Evolutionary conservation across 2,888 invertebrate species (phyloP).

Genomic region (Balanococcus diminutus): DNA sequence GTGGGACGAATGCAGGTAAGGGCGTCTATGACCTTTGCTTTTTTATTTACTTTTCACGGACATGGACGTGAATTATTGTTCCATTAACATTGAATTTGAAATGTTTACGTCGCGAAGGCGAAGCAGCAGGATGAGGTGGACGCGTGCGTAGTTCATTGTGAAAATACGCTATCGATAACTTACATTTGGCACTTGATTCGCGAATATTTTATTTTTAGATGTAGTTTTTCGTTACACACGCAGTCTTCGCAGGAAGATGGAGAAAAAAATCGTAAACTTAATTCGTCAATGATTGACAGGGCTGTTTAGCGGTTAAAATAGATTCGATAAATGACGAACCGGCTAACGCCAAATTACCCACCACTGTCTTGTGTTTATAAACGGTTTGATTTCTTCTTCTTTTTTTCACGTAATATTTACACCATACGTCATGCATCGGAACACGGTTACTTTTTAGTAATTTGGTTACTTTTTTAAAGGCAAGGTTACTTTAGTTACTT

Average conservation of each 20-base stretch:
- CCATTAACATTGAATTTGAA: background rate
- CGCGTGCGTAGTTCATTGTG: background rate
- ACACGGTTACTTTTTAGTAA: background rate
- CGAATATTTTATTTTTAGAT: slow-evolving; percentile 30
- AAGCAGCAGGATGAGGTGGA: background rate
- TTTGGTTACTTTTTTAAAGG: background rate
- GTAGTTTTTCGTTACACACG: slow-evolving; percentile 31
- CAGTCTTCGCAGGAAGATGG: background rate
- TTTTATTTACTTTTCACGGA: background rate
- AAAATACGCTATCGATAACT: slow-evolving; percentile 21
- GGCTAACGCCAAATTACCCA: background rate
- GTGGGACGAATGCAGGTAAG: slow-evolving; percentile 67
- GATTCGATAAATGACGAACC: slow-evolving; percentile 24
- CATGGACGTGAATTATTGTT: background rate
- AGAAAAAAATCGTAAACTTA: slow-evolving; percentile 14
- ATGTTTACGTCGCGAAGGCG: background rate
- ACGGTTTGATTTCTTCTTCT: background rate
- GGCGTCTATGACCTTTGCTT: background rate
- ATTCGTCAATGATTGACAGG: background rate
- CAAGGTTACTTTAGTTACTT: no score
- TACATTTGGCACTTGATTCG: slow-evolving; percentile 19
- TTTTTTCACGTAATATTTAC: background rate
- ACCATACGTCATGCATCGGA: no score
- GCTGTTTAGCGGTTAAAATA: slow-evolving; percentile 35
- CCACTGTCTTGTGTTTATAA: background rate